Evolutionary conservation across 2,113 vertebrate species (phyloP).

Genomic region (Tympanuchus pallidicinctus): DNA sequence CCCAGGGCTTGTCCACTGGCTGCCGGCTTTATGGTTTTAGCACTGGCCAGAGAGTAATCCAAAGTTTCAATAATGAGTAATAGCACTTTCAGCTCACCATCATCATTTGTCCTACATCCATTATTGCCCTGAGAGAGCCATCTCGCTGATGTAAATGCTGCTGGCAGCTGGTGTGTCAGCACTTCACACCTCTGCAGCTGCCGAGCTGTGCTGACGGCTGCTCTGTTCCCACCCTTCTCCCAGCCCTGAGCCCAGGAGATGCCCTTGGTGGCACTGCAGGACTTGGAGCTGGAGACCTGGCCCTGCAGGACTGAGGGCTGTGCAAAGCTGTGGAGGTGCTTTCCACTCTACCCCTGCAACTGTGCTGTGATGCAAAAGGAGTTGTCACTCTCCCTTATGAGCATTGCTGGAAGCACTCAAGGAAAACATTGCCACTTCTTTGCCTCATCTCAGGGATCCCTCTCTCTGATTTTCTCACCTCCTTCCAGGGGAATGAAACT

Average conservation of each 20-base stretch:
- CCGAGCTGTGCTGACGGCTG: neutral
- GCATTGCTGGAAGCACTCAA: neutral
- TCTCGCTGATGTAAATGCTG: conserved; percentile 64
- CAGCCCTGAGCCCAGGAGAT: neutral
- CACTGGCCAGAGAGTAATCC: conserved; percentile 65
- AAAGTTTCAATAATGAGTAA: conserved; percentile 73
- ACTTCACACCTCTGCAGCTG: conserved; percentile 76
- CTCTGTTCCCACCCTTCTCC: neutral
- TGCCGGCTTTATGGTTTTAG: conserved; percentile 64
- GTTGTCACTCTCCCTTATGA: neutral
- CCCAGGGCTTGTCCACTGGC: conserved; percentile 36
- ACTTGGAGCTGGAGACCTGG: neutral
- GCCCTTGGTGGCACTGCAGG: neutral
- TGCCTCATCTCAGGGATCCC: neutral
- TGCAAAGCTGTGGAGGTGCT: neutral
- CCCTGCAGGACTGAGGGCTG: neutral
- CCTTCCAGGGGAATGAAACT: neutral
- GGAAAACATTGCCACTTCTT: neutral
- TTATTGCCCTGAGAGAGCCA: conserved; percentile 78
- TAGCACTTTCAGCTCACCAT: conserved; percentile 77
- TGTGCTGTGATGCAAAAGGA: accelerated
- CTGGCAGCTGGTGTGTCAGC: conserved; percentile 76
- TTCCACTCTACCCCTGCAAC: neutral
- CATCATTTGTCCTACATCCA: conserved; percentile 80
- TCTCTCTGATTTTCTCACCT: neutral